These are phyloP conservation scores for Circaetus gallicus DNA, from an alignment of 2,113 vertebrate species.

Conservation along the genomic window DNA sequence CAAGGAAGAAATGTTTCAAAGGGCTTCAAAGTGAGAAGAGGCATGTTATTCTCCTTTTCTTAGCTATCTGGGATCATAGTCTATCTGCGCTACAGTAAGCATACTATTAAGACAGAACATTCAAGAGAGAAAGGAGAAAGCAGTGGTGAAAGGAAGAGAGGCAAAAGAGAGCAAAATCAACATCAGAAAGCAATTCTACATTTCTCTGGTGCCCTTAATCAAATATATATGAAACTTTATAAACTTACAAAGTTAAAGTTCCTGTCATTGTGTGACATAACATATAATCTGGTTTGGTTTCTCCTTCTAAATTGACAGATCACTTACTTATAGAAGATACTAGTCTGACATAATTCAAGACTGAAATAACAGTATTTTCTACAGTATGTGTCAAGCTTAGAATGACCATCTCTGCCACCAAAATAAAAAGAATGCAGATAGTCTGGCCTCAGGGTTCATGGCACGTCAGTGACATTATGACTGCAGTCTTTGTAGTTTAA, in stretches of 20 bases:
- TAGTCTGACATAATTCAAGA: background rate
- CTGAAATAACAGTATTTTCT: background rate
- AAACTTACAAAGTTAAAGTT: background rate
- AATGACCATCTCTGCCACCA: background rate
- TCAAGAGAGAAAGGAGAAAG: background rate
- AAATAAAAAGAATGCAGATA: background rate
- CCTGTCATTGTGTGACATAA: background rate
- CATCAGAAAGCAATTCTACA: background rate
- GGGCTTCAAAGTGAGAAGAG: background rate
- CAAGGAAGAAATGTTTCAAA: background rate
- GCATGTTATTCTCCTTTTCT: background rate
- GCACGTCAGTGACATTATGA: background rate
- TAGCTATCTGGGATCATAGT: background rate
- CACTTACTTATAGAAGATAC: background rate
- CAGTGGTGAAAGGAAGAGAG: background rate
- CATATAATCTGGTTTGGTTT: background rate
- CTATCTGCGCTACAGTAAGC: background rate
- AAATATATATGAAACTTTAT: background rate
- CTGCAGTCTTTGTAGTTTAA: background rate
- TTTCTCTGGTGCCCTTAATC: background rate
- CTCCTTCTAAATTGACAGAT: background rate
- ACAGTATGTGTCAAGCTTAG: background rate
- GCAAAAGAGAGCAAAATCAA: background rate
- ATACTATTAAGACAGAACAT: background rate
- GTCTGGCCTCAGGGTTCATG: background rate